Percentiles rank a stretch among this genome's conserved stretches.
Evolutionary conservation across 2,888 invertebrate species (phyloP).

Genomic region (Sphecodes monilicornis): DNA sequence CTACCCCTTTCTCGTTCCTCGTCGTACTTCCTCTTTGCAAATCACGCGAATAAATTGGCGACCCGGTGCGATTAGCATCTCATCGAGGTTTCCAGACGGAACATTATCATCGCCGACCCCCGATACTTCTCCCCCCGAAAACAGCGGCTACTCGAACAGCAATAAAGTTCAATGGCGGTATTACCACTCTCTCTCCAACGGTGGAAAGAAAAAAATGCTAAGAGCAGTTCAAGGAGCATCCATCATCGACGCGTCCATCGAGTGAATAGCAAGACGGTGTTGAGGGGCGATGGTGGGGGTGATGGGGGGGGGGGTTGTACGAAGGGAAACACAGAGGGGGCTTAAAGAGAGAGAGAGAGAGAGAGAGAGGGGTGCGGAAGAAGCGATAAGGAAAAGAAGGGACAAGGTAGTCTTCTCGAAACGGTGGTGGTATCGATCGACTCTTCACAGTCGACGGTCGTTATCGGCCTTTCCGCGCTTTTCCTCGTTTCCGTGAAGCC

Average conservation of each 20-base stretch:
- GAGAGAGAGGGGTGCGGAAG: conserved; percentile 13
- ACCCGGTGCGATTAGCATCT: not conserved
- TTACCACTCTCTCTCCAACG: conserved; percentile 53
- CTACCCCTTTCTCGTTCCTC: not conserved
- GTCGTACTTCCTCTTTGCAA: not conserved
- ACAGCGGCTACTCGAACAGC: conserved; percentile 49
- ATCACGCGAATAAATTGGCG: not conserved
- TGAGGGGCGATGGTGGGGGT: not conserved
- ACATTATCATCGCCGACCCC: not conserved
- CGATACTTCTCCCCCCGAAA: not conserved
- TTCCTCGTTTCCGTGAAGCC: conserved; percentile 62
- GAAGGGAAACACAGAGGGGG: not conserved
- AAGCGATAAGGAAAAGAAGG: conserved; percentile 40
- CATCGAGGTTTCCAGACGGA: not conserved
- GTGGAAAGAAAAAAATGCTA: conserved; percentile 42
- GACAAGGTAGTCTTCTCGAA: conserved; percentile 56
- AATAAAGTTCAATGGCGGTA: conserved; percentile 58
- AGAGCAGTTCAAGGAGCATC: conserved; percentile 54
- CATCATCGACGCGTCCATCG: conserved; percentile 31
- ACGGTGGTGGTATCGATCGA: conserved; percentile 64
- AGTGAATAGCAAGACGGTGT: conserved; percentile 28
- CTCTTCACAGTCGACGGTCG: conserved; percentile 66
- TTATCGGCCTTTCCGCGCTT: conserved; percentile 70
- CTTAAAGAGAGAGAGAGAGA: not conserved
- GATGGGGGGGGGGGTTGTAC: not conserved